Percentiles rank a stretch among this genome's conserved stretches.
Evolutionary conservation across 2,113 vertebrate species (phyloP).

Genomic region (Halichoeres trimaculatus): DNA sequence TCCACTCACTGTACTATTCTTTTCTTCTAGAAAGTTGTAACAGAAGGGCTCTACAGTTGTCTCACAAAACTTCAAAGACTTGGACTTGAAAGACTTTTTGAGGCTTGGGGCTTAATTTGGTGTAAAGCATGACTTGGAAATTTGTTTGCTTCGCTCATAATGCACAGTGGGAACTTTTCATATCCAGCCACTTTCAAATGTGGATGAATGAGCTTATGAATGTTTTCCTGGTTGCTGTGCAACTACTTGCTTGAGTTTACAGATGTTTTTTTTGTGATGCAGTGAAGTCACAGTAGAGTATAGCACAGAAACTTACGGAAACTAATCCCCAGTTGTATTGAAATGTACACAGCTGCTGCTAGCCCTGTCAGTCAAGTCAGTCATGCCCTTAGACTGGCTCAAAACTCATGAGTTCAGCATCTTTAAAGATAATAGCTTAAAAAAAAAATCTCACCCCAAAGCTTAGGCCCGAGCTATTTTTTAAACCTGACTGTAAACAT

Average conservation of each 20-base stretch:
- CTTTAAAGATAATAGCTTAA: too few species aligned
- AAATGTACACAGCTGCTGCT: too few species aligned
- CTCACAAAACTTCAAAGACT: conserved; percentile 27
- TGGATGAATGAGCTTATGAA: not conserved
- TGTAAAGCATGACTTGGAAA: conserved; percentile 5
- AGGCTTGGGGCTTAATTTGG: conserved; percentile 41
- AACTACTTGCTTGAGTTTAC: not conserved
- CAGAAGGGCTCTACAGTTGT: too few species aligned
- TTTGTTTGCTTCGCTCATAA: conserved; percentile 26
- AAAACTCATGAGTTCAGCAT: too few species aligned
- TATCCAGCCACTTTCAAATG: conserved; percentile 19
- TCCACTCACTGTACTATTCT: not conserved
- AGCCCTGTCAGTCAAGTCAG: too few species aligned
- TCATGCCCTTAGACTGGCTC: too few species aligned
- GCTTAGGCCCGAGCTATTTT: too few species aligned
- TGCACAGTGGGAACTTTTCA: conserved; percentile 24
- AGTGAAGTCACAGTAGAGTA: not conserved
- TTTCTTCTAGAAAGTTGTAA: too few species aligned
- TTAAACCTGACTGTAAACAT: too few species aligned
- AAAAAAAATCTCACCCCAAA: too few species aligned
- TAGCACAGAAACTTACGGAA: not conserved
- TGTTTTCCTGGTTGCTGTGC: not conserved
- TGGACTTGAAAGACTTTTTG: conserved; percentile 41
- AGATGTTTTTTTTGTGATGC: not conserved
- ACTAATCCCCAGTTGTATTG: not conserved